phyloP scores from a whole-genome alignment of 2,797 vertebrate species.

The Triplophysa bombifrons region DNA sequence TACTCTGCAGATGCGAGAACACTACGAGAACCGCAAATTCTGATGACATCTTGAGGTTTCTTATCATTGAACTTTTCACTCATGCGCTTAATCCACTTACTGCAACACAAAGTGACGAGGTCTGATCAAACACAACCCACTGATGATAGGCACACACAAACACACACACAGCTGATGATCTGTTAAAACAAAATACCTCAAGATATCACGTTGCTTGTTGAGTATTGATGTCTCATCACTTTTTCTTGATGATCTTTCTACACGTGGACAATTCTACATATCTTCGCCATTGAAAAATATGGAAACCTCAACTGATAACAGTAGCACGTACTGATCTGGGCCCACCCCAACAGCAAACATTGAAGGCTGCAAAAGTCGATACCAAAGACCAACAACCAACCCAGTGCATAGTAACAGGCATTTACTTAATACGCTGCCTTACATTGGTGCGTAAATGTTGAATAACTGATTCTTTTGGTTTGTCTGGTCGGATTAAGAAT shows the following conservation, averaged over 20 bases:
- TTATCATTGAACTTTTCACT: conserved; percentile 41
- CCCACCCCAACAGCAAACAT: conserved; percentile 74
- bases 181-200: conserved; percentile 22
- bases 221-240: conserved; percentile 22
- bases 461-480: background rate
- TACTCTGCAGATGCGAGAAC: background rate
- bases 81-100: conserved; percentile 27
- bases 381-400: conserved; percentile 51
- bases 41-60: conserved; percentile 32
- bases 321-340: conserved; percentile 37
- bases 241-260: background rate
- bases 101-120: conserved; percentile 35
- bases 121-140: conserved; percentile 29
- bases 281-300: conserved; percentile 6
- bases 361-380: conserved; percentile 42
- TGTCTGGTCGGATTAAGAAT: background rate
- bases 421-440: conserved; percentile 19
- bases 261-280: background rate
- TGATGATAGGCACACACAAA: conserved; percentile 11
- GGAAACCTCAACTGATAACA: conserved; percentile 33
- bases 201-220: background rate
- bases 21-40: background rate
- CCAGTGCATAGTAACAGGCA: conserved; percentile 7
- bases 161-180: conserved; percentile 12
- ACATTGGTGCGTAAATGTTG: background rate